phyloP scores from a whole-genome alignment of 2,113 vertebrate genomes.

The Cavia porcellus region DNA sequence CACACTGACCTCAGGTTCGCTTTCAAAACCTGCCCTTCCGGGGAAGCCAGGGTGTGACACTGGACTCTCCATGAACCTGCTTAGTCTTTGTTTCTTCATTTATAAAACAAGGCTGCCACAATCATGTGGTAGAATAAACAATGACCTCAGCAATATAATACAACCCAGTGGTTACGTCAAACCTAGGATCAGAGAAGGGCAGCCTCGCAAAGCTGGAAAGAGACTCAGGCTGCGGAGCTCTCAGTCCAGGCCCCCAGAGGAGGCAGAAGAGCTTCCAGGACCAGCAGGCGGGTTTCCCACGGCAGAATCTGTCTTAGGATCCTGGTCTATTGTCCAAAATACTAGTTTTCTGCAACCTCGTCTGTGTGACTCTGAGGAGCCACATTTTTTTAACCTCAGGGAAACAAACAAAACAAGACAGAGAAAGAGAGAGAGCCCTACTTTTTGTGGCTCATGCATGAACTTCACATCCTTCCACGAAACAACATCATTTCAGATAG shows the following conservation, averaged over 20 bases:
- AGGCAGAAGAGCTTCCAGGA: background rate
- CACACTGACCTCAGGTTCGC: background rate
- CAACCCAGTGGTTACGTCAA: constrained; percentile 1
- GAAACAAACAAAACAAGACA: background rate
- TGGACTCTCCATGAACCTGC: constrained; percentile 58
- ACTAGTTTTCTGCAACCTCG: constrained; percentile 26
- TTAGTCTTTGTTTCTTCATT: constrained; percentile 57
- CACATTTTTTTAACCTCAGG: background rate
- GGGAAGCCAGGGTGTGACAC: background rate
- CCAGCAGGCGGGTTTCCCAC: background rate
- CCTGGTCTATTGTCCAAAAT: background rate
- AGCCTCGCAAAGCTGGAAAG: background rate
- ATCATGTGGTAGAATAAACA: constrained; percentile 19
- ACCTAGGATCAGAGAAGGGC: background rate
- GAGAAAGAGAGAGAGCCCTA: no score
- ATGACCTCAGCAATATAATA: background rate
- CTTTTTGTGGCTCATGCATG: background rate
- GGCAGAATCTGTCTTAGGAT: background rate
- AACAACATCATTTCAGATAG: background rate
- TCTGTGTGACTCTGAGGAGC: background rate
- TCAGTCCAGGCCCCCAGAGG: background rate
- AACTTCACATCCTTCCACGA: background rate
- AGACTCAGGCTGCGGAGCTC: background rate
- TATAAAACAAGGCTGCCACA: background rate
- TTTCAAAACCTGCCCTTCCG: background rate